Base-by-base conservation (phyloP, 2,113 vertebrate species). In the Syngnathus typhle region DNA sequence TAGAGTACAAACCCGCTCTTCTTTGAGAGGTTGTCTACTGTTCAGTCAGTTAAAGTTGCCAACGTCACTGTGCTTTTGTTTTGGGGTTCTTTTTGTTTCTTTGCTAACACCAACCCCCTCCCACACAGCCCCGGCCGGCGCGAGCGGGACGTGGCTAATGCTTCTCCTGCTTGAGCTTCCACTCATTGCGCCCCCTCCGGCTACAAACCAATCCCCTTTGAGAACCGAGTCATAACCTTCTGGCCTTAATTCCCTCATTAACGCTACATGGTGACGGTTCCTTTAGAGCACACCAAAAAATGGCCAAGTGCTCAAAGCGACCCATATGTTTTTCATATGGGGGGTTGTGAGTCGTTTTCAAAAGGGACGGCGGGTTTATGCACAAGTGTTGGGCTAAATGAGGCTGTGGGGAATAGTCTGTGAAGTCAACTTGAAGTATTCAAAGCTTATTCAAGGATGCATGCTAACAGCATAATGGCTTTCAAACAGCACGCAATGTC, bases 31-130 rank as follows among this genome's bases (percentile, higher is more conserved):
- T 90, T 89, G 91, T 91, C 88, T 85, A 71, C 72, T 87, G 13
- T 91, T 91, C 89, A 90, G 82, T 80, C 87, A 23, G 88, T 91
- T 91, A 92, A 93, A 88, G 89, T 88, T 90, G 86, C 66, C 65
- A 73, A 32, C 73, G 78, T 75, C 79, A 82, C 79, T 82, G 76
- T 88, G 86, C 77, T 67, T 32, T 52, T 67, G 39, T 65, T 63
- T 54, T 61, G 5, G 27, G 27, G 12, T 9, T 41, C 65, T 18
- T 65, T 55, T 56, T 64, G 3, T 46, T 64, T 51, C 65, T 79
- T 74, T 81, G 85, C 81, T 82, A 82, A 83, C 77, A 79, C 83
- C 39, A 44, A 74, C 69, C 62, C 62, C 72, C 27, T 32, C 27
- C 2, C 27, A 32, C 2, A 32, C 27, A 67, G 76, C 82, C 72